Base-by-base conservation (phyloP, 1,140 invertebrate species). In the Archivesica marissinica region DNA sequence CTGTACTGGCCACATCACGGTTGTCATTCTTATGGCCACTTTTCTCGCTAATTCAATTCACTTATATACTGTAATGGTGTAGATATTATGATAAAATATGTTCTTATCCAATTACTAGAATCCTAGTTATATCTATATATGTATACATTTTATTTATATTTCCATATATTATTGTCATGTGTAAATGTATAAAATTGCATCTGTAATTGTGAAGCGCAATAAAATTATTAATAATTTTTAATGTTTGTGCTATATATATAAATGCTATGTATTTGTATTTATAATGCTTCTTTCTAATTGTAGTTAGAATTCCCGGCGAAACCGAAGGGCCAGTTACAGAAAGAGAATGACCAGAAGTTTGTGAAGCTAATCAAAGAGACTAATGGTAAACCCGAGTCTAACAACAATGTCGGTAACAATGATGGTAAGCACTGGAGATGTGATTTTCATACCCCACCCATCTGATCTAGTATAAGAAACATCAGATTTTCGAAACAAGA, bases 281-380 rank as follows among this genome's bases (percentile, higher is more conserved):
- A 9, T 9, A 47, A 47, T 47, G 41, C 7, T 23, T 44, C 11
- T 50, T 28, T 33, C 30, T 47, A 6, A 39, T 83, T 80, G 25
- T 78, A 93, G 89, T 83, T 94, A 59, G 91, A 94, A 25, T 93
- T 94, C 66, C 92, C 92, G 15, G 91, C 90, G 38, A 94, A 94
- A 82, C 90, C 93, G 1, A 90, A 89, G 80, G 91, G 90, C 20
- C 89, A 91, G 61, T 80, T 92, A 56, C 91, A 92, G 85, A 93
- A 92, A 75, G 89, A 93, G 47, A 93, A 92, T 84, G 93, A 93
- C 84, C 90, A 93, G 78, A 92, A 92, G 76, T 90, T 92, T 56
- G 72, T 89, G 82, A 89, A 93, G 82, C 87, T 93, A 39, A 87
- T 92, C 66, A 91, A 93, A 77, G 91, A 92, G 54, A 82, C 80